A percentile compares a stretch with the other conserved stretches of the same genome.
Conservation (phyloP, 2,888 invertebrate species). For the Notodonta ziczac region DNA sequence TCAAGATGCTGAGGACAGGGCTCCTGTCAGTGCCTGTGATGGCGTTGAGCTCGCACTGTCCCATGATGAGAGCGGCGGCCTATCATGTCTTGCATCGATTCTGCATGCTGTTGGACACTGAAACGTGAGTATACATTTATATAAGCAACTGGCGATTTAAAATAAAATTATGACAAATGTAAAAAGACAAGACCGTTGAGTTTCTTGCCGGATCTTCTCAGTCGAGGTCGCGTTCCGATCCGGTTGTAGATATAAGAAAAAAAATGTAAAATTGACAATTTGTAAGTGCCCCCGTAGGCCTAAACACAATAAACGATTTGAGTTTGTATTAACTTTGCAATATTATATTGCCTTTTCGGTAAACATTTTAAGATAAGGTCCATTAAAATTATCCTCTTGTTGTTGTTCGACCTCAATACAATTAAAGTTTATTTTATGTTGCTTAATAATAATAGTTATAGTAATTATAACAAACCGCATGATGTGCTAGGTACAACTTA, state of each 20-base stretch:
- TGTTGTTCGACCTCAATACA: not conserved
- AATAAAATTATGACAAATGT: no score
- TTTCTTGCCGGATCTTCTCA: no score
- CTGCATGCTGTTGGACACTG: slow-evolving; percentile 89
- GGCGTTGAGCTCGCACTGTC: slow-evolving; percentile 88
- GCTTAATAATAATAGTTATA: not conserved
- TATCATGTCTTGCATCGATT: slow-evolving; percentile 90
- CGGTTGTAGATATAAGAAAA: no score
- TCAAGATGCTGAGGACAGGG: slow-evolving; percentile 88
- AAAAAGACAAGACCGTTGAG: no score
- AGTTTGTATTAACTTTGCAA: no score
- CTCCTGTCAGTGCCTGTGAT: slow-evolving; percentile 88
- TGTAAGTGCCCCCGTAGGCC: no score
- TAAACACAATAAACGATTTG: no score
- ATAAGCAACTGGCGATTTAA: no score
- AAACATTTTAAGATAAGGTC: not conserved
- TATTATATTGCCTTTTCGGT: not conserved
- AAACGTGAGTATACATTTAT: slow-evolving; percentile 75
- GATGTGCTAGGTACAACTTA: not conserved
- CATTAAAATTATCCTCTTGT: no score
- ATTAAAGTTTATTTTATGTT: not conserved
- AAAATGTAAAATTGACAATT: no score
- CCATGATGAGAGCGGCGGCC: slow-evolving; percentile 88
- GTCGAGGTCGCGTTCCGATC: no score
- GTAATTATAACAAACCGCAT: not conserved